Conservation (phyloP, 2,888 invertebrate genomes). For the Leptopilina drosophilae region DNA sequence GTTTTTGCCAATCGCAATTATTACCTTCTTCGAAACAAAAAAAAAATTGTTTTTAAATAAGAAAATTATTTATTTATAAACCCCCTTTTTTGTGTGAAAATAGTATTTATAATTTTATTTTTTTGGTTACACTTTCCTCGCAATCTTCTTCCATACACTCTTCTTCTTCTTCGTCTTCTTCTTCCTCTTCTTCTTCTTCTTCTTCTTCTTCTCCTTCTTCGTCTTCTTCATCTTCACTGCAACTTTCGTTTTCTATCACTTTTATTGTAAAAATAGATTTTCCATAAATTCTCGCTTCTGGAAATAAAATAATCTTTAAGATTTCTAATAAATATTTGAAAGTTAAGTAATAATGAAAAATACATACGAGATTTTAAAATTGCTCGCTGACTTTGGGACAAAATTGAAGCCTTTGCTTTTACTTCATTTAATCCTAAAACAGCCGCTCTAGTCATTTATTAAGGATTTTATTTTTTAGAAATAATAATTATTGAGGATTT, state of each 20-base stretch:
- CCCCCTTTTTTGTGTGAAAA: too few species aligned
- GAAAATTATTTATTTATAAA: neutral
- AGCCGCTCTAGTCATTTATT: conserved; percentile 78
- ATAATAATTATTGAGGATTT: neutral
- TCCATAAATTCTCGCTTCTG: conserved; percentile 70
- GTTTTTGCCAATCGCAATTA: neutral
- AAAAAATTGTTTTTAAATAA: neutral
- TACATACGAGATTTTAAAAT: conserved; percentile 82
- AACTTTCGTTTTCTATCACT: conserved; percentile 38
- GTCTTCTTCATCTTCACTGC: conserved; percentile 13
- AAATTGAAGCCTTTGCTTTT: conserved; percentile 83
- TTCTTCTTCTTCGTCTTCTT: neutral
- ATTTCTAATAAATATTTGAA: too few species aligned
- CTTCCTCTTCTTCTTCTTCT: neutral
- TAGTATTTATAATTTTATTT: conserved; percentile 41
- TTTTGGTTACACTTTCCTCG: conserved; percentile 39
- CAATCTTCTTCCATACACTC: conserved; percentile 31
- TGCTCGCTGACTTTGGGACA: conserved; percentile 80
- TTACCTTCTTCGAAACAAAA: neutral
- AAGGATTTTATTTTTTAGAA: neutral
- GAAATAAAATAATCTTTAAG: conserved; percentile 46
- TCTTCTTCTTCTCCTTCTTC: too few species aligned
- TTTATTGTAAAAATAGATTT: conserved; percentile 66
- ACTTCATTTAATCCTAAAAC: conserved; percentile 85
- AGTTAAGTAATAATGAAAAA: neutral